These are phyloP conservation scores for Loxodonta africana DNA, from an alignment of 2,113 vertebrate species.

Conservation along the genomic window DNA sequence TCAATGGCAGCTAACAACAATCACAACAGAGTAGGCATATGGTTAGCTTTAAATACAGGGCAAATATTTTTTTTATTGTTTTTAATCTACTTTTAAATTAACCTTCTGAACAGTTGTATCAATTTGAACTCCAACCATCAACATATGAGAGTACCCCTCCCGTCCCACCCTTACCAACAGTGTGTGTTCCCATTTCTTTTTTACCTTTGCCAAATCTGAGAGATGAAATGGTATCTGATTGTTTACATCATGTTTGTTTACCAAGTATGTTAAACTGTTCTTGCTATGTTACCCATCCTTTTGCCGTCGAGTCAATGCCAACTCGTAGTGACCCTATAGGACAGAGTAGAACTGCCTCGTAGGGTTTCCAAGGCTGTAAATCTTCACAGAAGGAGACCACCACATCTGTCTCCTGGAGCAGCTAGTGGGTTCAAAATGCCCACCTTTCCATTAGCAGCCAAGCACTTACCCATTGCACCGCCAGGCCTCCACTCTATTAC, in stretches of 20 bases:
- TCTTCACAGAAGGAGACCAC: neutral
- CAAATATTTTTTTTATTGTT: neutral
- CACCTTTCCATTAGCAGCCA: neutral
- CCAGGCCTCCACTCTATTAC: neutral
- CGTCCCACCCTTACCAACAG: neutral
- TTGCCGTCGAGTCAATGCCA: neutral
- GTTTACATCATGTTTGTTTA: neutral
- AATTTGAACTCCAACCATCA: neutral
- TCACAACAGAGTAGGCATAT: neutral
- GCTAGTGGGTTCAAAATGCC: neutral
- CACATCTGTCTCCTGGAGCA: neutral
- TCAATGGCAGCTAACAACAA: neutral
- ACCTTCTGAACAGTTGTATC: neutral
- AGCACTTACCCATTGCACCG: neutral
- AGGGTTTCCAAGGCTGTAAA: neutral
- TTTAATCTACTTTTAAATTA: constrained; percentile 6
- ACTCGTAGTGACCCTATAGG: neutral
- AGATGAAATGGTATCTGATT: neutral
- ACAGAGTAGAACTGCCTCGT: neutral
- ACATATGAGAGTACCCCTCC: neutral
- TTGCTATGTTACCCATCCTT: neutral
- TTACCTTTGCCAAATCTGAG: neutral
- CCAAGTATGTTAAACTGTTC: neutral
- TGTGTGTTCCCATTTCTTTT: neutral
- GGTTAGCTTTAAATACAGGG: neutral